Evolutionary conservation across 2,113 vertebrate genomes (phyloP).

Genomic region (Protomyctophum bolini): DNA sequence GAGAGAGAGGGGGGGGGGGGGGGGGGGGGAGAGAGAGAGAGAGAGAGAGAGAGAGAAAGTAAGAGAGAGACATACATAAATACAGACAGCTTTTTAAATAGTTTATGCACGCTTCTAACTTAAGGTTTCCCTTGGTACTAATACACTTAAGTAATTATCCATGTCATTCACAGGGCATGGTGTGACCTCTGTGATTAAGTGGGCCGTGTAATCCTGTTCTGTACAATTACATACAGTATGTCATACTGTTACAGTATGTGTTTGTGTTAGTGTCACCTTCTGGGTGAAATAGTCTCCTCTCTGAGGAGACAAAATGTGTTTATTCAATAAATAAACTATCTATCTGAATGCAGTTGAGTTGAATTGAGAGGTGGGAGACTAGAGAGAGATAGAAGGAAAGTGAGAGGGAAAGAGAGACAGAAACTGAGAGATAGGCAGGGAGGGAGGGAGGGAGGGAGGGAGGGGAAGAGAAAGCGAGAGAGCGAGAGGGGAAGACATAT

Average conservation of each 20-base stretch:
- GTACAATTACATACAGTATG: not conserved
- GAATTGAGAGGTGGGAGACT: not conserved
- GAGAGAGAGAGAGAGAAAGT: too few species aligned
- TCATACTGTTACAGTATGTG: not conserved
- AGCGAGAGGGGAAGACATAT: not conserved
- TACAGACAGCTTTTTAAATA: too few species aligned
- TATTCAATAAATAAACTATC: not conserved
- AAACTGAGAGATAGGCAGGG: not conserved
- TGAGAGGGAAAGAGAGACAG: not conserved
- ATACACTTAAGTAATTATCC: too few species aligned
- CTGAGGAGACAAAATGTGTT: not conserved
- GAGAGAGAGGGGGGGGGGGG: constrained; percentile 25
- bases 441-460: not conserved
- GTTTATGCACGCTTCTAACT: too few species aligned
- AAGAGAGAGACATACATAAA: too few species aligned
- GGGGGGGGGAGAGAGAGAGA: not conserved
- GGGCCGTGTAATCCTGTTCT: not conserved
- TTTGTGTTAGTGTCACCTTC: too few species aligned
- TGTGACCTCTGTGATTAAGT: not conserved
- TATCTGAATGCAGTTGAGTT: not conserved
- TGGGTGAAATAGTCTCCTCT: not conserved
- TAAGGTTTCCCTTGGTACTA: too few species aligned
- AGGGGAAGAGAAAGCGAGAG: constrained; percentile 1
- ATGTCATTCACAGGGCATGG: too few species aligned
- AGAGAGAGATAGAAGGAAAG: not conserved